These are phyloP conservation scores for Lochmaea capreae DNA, from an alignment of 2,888 invertebrate species.

Conservation along the genomic window DNA sequence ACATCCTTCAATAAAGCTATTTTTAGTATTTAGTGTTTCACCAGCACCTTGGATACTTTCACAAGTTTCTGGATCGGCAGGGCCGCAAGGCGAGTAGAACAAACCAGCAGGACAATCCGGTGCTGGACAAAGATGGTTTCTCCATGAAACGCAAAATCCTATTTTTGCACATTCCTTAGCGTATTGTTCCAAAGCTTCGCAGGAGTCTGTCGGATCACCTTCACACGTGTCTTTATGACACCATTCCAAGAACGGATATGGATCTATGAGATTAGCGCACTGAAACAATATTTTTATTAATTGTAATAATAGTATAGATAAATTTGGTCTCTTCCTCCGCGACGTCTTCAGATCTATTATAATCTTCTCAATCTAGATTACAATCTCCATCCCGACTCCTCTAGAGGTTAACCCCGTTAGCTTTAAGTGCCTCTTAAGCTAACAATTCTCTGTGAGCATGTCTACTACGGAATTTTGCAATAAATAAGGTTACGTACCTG, in stretches of 20 bases:
- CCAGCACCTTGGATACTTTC: constrained; percentile 62
- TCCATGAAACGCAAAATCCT: constrained; percentile 83
- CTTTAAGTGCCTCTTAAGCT: too few relatives aligned
- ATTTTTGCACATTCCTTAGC: constrained; percentile 77
- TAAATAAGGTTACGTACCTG: constrained; percentile 57
- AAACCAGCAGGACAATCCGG: constrained; percentile 69
- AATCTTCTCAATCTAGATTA: too few relatives aligned
- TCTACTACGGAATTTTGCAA: too few relatives aligned
- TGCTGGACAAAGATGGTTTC: constrained; percentile 74
- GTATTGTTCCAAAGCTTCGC: constrained; percentile 77
- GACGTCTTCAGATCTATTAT: too few relatives aligned
- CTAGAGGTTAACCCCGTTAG: too few relatives aligned
- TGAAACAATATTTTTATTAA: constrained; percentile 56
- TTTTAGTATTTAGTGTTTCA: constrained; percentile 43
- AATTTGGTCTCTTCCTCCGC: too few relatives aligned
- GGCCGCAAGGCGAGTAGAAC: constrained; percentile 70
- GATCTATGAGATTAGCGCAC: constrained; percentile 81
- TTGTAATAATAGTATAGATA: not conserved
- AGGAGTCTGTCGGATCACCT: constrained; percentile 70
- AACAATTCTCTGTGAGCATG: too few relatives aligned
- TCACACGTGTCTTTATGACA: constrained; percentile 78
- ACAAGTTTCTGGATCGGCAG: constrained; percentile 75
- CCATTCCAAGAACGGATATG: constrained; percentile 73
- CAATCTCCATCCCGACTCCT: too few relatives aligned
- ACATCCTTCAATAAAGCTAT: constrained; percentile 78